Evolutionary conservation across 2,888 invertebrate genomes (phyloP), one percentile per base, ranked within the genome.

Genomic region (Clivina fossor): DNA sequence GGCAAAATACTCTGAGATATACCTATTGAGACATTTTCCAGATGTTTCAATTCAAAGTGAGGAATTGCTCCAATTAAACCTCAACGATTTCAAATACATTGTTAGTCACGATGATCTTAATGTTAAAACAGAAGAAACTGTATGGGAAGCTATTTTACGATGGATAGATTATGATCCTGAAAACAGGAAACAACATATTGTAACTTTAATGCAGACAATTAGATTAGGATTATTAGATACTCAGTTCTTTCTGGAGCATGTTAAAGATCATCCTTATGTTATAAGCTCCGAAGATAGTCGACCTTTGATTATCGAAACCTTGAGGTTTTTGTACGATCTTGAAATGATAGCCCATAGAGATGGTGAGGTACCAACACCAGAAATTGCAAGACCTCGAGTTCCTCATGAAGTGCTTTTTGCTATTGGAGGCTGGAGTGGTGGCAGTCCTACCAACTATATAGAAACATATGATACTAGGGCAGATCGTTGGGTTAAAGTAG

Each of bases 401-500:
- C 94, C 94, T 0, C 90, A 91, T 68, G 93, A 93, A 73, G 88
- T 94, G 15, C 78, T 93, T 5, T 93, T 94, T 71, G 91, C 86
- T 0, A 83, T 90, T 59, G 89, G 89, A 1, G 89, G 89, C 3
- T 90, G 88, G 88, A 84, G 84, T 64, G 83, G 84, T 7, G 86
- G 86, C 18, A 82, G 84, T 3, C 88, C 88, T 1, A 86, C 86
- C 15, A 84, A 76, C 61, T 86, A 85, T 70, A 89, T 93, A 61
- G 93, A 93, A 73, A 90, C 92, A 0, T 93, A 93, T 69, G 93
- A 93, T 65, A 90, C 90, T 0, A 78, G 91, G 64, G 92, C 93
- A 1, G 93, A 93, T 74, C 82, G 92, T 40, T 93, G 93, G 93
- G 87, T 92, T 44, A 84, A 83, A 77, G 84, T 88, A 7, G 81